phyloP scores from a whole-genome alignment of 2,113 vertebrate species.

The Casuarius casuarius region DNA sequence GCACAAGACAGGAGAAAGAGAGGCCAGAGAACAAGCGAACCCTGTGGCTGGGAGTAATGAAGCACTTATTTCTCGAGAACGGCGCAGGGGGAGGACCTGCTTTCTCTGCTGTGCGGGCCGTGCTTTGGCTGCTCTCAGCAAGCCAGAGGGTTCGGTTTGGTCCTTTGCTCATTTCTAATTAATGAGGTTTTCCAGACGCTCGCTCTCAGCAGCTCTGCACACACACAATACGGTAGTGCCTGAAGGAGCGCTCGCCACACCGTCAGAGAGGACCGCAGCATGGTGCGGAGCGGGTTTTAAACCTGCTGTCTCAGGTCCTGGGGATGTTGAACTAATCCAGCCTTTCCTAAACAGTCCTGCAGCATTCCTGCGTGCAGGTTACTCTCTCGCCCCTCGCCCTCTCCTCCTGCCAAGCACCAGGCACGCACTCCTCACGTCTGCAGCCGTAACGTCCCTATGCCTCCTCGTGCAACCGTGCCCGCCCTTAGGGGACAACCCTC shows the following conservation, averaged over 20 bases:
- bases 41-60: not conserved
- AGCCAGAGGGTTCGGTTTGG: not conserved
- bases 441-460: no score
- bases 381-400: no score
- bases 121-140: not conserved
- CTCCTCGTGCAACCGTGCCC: no score
- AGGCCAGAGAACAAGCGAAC: not conserved
- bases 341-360: not conserved
- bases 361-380: no score
- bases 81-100: not conserved
- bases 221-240: not conserved
- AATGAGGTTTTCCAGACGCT: not conserved
- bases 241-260: no score
- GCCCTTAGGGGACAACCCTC: not conserved
- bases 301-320: fast-evolving
- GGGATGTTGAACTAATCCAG: not conserved
- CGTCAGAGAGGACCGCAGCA: no score
- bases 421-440: no score
- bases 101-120: not conserved
- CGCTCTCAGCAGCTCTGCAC: not conserved
- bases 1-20: not conserved
- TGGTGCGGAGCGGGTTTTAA: not conserved
- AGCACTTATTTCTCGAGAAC: not conserved
- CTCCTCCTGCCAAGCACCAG: no score
- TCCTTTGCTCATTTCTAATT: not conserved